Percentiles rank a stretch among this genome's conserved stretches.
Conservation (phyloP, 2,113 vertebrate genomes). For the Macquaria australasica region DNA sequence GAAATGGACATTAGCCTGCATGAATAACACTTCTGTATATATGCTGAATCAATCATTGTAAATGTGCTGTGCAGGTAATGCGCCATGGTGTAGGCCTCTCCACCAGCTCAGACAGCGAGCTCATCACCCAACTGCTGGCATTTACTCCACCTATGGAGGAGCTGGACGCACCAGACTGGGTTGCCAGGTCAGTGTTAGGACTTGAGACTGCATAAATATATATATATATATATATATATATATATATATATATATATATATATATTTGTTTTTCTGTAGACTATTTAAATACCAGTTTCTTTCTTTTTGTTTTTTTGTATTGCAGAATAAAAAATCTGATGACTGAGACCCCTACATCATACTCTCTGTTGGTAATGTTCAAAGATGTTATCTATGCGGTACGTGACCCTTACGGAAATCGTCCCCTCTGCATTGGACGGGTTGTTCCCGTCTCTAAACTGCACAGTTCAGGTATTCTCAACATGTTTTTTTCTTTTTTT, state of each 20-base stretch:
- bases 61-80: conserved; percentile 88
- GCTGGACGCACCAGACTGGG: conserved; percentile 93
- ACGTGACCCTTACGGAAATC: conserved; percentile 96
- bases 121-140: conserved; percentile 97
- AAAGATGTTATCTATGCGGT: conserved; percentile 96
- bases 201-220: background rate
- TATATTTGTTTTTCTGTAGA: background rate
- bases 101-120: conserved; percentile 96
- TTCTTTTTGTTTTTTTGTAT: conserved; percentile 53
- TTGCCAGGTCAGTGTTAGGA: conserved; percentile 89
- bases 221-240: too few relatives aligned
- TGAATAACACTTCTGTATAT: background rate
- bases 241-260: too few relatives aligned
- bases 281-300: background rate
- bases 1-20: background rate
- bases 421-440: conserved; percentile 94
- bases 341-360: conserved; percentile 95
- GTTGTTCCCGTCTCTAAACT: conserved; percentile 93
- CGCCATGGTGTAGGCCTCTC: conserved; percentile 96
- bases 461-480: conserved; percentile 77
- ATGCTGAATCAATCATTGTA: background rate
- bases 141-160: conserved; percentile 95
- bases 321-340: conserved; percentile 97
- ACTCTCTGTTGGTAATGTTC: conserved; percentile 96
- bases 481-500: background rate